These are phyloP conservation scores for Metridium senile DNA, from an alignment of 92 coral and sea anemone genomes.

Conservation along the genomic window DNA sequence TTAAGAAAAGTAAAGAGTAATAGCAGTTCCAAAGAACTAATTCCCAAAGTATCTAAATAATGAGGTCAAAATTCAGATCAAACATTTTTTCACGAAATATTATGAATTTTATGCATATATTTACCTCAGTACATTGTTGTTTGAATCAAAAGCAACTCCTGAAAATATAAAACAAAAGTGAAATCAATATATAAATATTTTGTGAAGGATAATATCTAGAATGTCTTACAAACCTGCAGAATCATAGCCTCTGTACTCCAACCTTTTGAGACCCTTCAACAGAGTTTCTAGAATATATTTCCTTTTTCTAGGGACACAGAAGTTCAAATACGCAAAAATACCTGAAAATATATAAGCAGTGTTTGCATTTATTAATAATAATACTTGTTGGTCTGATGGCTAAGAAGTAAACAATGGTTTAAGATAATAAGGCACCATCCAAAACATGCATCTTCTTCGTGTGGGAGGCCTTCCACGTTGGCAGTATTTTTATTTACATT, in stretches of 20 bases:
- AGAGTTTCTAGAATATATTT: conserved; percentile 84
- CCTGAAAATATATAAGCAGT: conserved; percentile 56
- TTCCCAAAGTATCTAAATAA: no score
- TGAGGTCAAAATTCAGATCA: no score
- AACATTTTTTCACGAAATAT: no score
- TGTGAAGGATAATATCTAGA: neutral
- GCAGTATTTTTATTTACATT: conserved; percentile 2
- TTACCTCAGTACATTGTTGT: conserved; percentile 58
- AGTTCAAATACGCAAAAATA: conserved; percentile 95
- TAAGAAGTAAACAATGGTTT: neutral
- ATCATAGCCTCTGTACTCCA: conserved; percentile 96
- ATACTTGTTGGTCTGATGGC: neutral
- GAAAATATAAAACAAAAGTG: neutral
- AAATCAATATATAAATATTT: neutral
- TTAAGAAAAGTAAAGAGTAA: no score
- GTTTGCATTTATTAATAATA: neutral
- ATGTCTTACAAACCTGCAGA: conserved; percentile 79
- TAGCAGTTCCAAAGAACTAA: no score
- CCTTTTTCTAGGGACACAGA: conserved; percentile 91
- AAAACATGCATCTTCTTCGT: neutral
- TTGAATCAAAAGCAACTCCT: conserved; percentile 95
- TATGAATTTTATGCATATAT: no score
- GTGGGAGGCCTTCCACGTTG: conserved; percentile 34
- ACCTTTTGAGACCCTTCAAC: conserved; percentile 86
- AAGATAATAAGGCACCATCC: conserved; percentile 9